Base-by-base conservation (phyloP, 2,113 vertebrate species). In the Eptatretus burgeri region DNA sequence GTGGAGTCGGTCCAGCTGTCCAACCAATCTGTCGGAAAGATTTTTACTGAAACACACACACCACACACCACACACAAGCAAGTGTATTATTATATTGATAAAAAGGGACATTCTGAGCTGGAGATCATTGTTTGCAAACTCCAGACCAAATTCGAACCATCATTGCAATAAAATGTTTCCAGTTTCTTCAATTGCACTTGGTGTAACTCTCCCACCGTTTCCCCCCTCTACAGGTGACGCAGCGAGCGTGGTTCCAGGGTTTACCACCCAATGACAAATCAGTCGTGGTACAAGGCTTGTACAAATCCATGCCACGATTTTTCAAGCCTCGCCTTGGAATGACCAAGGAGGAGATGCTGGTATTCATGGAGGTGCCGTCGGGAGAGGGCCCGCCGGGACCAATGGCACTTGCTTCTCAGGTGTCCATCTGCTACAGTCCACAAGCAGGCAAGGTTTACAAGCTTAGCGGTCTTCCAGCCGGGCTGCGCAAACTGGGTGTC, bases 311-410 rank as follows among this genome's bases (percentile, higher is more conserved):
- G 93, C 93, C 89, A 68, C 95, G 91, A 74, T 98, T 94, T 70
- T 98, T 98, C 76, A 98, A 98, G 68, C 93, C 93, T 2, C 77
- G 93, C 17, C 75, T 98, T 18, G 93, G 93, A 64, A 98, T 94
- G 93, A 98, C 93, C 49, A 98, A 98, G 76, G 93, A 98, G 71
- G 93, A 98, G 71, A 96, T 94, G 89, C 81, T 98, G 65, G 93
- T 98, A 69, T 93, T 98, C 71, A 81, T 86, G 68, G 88, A 98
- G 79, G 83, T 84, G 62, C 73, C 81, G 73, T 77, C 81, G 18
- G 88, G 94, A 70, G 76, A 77, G 27, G 75, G 81, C 1, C 76
- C 75, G 65, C 69, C 75, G 19, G 62, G 62, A 14, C 62, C 66
- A 71, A 77, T 65, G 19, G 68, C 77, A 65, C 82, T 80, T 63